phyloP scores from a whole-genome alignment of 2,797 vertebrate genomes.

The Danio albolineatus region DNA sequence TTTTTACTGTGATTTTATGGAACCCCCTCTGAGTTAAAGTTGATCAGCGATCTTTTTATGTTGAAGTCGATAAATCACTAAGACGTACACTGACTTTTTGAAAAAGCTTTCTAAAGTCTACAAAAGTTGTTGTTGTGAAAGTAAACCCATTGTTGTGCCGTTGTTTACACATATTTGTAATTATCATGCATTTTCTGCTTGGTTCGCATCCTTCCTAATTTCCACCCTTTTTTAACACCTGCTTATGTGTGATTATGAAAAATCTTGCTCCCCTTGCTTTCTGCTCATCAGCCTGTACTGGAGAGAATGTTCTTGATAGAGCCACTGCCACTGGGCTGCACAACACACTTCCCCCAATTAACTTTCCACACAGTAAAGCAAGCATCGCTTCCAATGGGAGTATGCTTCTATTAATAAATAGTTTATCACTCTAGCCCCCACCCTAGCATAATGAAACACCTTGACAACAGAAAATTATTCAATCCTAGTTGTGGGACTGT shows the following conservation, averaged over 20 bases:
- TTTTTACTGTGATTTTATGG: not conserved
- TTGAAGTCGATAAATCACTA: not conserved
- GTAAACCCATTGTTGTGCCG: not conserved
- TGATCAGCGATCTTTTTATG: not conserved
- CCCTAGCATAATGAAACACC: slow-evolving; percentile 62
- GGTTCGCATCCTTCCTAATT: slow-evolving; percentile 25
- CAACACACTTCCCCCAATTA: slow-evolving; percentile 64
- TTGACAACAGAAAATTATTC: slow-evolving; percentile 70
- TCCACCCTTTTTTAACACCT: slow-evolving; percentile 15
- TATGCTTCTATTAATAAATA: slow-evolving; percentile 70
- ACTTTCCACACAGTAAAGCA: slow-evolving; percentile 62
- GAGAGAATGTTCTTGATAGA: slow-evolving; percentile 43
- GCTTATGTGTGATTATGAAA: not conserved
- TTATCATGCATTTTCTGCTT: slow-evolving; percentile 16
- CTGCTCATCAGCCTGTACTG: slow-evolving; percentile 36
- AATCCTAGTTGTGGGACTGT: slow-evolving; percentile 43
- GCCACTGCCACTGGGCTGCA: slow-evolving; percentile 31
- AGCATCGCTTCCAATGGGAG: slow-evolving; percentile 57
- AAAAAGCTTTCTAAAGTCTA: not conserved
- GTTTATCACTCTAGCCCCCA: slow-evolving; percentile 61
- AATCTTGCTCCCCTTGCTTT: slow-evolving; percentile 19
- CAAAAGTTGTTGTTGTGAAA: not conserved
- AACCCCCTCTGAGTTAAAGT: not conserved
- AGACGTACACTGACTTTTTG: not conserved
- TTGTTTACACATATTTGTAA: not conserved